Evolutionary conservation across 1,140 invertebrate genomes (phyloP).

Genomic region (Streblospio benedicti): DNA sequence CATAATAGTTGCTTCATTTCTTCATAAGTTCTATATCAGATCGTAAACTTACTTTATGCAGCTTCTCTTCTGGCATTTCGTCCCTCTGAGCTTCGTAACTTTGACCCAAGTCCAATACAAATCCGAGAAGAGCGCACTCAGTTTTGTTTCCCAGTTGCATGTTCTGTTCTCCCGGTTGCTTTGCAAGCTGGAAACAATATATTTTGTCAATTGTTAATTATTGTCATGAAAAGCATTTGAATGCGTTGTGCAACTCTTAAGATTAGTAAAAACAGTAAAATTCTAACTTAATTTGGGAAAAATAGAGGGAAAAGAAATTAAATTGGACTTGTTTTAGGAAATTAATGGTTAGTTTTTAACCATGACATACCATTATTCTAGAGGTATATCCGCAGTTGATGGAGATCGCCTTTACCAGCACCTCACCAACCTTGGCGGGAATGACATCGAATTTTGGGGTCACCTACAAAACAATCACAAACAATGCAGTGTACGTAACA

Average conservation of each 20-base stretch:
- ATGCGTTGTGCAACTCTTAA: no score
- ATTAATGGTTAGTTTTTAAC: no score
- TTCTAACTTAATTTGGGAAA: no score
- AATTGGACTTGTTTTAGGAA: no score
- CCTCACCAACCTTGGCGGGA: constrained; percentile 69
- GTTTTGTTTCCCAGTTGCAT: constrained; percentile 81
- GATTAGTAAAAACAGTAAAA: no score
- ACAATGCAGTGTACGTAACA: no score
- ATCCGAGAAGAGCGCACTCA: constrained; percentile 74
- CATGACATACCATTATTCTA: constrained; percentile 68
- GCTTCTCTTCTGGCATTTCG: constrained; percentile 78
- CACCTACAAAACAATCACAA: constrained; percentile 26
- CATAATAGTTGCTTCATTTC: no score
- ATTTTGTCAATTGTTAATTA: no score
- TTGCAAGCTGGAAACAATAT: constrained; percentile 8
- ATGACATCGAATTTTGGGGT: constrained; percentile 57
- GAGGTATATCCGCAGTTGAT: constrained; percentile 97
- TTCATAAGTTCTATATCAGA: no score
- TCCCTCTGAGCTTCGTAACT: constrained; percentile 87
- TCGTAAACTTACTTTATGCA: constrained; percentile 51
- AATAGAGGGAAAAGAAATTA: no score
- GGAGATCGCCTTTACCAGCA: constrained; percentile 78
- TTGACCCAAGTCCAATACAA: constrained; percentile 80
- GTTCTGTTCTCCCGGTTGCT: constrained; percentile 7
- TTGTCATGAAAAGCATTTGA: no score